These are phyloP conservation scores for Mobula hypostoma DNA, from an alignment of 2,113 vertebrate species.

Conservation along the genomic window DNA sequence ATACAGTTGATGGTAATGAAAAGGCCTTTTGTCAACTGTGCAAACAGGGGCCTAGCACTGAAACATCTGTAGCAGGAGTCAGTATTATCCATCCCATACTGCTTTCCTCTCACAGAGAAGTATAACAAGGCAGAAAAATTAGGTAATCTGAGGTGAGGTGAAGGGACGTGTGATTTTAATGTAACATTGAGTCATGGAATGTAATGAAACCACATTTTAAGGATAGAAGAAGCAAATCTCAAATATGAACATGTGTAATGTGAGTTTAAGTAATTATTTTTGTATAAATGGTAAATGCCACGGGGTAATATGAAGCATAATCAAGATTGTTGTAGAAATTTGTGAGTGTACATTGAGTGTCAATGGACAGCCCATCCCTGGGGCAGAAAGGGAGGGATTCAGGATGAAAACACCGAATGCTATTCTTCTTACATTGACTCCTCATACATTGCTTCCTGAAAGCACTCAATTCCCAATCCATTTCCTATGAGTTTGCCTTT, in stretches of 20 bases:
- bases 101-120: background rate
- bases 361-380: background rate
- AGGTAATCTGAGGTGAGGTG: background rate
- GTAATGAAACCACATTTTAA: background rate
- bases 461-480: background rate
- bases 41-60: background rate
- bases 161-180: background rate
- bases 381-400: background rate
- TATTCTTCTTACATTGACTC: background rate
- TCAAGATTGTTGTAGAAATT: background rate
- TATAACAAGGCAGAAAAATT: background rate
- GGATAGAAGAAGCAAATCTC: background rate
- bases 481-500: background rate
- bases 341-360: background rate
- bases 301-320: background rate
- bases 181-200: background rate
- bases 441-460: background rate
- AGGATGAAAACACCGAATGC: too few species aligned
- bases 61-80: slow-evolving; percentile 8
- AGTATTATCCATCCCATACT: background rate
- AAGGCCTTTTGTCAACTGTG: slow-evolving; percentile 27
- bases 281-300: background rate
- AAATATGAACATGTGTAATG: background rate
- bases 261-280: background rate
- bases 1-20: slow-evolving; percentile 21